A percentile compares a stretch with the other conserved stretches of the same genome.
Conservation (phyloP, 37 sponge, comb jelly and placozoan genomes). For the Axinella damicornis region DNA sequence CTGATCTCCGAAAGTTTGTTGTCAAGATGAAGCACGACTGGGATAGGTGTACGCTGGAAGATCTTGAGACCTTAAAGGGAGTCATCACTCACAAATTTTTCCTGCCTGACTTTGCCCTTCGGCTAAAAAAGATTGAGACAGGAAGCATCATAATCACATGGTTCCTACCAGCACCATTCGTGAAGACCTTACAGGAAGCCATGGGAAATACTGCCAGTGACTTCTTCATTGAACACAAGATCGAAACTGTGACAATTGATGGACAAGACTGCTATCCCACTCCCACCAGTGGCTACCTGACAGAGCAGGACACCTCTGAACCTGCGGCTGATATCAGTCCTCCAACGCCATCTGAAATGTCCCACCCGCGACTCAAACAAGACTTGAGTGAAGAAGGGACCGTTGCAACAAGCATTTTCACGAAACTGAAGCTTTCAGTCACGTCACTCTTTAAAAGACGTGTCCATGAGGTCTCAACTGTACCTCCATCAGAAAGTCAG, state of each 20-base stretch:
- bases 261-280: background rate
- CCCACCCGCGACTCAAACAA: background rate
- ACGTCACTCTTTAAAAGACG: no score
- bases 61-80: background rate
- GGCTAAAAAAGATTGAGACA: background rate
- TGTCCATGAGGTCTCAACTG: no score
- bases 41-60: background rate
- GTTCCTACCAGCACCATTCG: background rate
- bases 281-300: background rate
- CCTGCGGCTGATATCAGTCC: background rate
- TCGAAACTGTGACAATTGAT: conserved; percentile 1
- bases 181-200: background rate
- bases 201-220: background rate
- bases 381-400: conserved; percentile 1
- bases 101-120: background rate
- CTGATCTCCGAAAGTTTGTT: background rate
- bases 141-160: background rate
- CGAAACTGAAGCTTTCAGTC: background rate
- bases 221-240: background rate
- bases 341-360: background rate
- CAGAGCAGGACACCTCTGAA: background rate
- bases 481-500: no score
- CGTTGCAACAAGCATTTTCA: background rate
- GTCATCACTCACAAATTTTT: background rate
- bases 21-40: background rate